Evolutionary conservation across 2,797 vertebrate species (phyloP).

Genomic region (Trachops cirrhosus): DNA sequence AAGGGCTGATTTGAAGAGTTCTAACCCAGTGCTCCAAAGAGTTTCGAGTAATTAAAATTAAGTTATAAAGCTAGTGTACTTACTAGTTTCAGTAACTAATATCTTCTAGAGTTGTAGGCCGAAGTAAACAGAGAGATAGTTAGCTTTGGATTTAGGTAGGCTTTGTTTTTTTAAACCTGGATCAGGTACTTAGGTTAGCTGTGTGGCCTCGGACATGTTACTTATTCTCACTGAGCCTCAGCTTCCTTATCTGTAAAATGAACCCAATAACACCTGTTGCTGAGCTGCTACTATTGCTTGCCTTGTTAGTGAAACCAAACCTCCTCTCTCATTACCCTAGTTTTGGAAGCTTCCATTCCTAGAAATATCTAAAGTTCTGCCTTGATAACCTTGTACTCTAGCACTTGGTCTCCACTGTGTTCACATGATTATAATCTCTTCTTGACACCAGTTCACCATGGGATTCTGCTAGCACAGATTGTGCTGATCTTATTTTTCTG

Average conservation of each 20-base stretch:
- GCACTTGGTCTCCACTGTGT: not conserved
- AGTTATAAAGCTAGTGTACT: not conserved
- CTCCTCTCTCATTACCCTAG: not conserved
- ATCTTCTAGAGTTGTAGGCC: not conserved
- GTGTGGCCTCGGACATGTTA: not conserved
- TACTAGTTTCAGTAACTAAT: not conserved
- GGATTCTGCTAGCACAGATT: not conserved
- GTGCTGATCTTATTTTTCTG: not conserved
- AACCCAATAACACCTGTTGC: not conserved
- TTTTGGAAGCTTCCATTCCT: not conserved
- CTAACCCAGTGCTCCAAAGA: not conserved
- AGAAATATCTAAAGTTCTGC: not conserved
- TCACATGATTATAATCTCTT: not conserved
- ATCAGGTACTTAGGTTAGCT: not conserved
- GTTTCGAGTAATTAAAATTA: not conserved
- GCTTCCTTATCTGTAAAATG: not conserved
- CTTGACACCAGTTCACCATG: not conserved
- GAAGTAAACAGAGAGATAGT: not conserved
- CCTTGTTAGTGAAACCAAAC: conserved; percentile 14
- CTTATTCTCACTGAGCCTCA: not conserved
- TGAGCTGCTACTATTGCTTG: not conserved
- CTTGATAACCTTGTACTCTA: not conserved
- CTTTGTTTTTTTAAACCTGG: not conserved
- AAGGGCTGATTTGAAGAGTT: not conserved
- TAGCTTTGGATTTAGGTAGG: not conserved